phyloP scores from a whole-genome alignment of 2,797 vertebrate species.

The Macropodus opercularis region DNA sequence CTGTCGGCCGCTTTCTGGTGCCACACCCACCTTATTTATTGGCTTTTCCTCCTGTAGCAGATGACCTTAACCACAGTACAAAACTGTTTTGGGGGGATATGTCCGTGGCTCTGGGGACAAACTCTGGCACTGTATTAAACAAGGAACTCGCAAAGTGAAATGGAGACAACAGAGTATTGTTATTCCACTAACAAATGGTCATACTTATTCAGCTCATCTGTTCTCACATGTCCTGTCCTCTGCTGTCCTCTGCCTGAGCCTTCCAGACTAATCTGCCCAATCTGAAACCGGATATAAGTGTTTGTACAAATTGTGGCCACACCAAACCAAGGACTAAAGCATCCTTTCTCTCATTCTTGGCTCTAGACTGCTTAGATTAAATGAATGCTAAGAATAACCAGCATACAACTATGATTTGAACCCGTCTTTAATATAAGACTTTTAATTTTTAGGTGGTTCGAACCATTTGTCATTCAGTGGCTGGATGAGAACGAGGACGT shows the following conservation, averaged over 20 bases:
- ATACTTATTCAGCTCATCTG: conserved; percentile 26
- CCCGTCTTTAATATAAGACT: background rate
- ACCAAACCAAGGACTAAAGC: conserved; percentile 6
- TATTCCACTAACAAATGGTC: conserved; percentile 60
- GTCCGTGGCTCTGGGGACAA: conserved; percentile 57
- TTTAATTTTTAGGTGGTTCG: conserved; percentile 90
- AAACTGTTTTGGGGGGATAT: conserved; percentile 39
- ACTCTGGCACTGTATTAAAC: conserved; percentile 51
- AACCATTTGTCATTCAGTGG: conserved; percentile 99
- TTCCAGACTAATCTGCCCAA: conserved; percentile 40
- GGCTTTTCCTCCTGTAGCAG: conserved; percentile 29
- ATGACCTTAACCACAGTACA: conserved; percentile 52
- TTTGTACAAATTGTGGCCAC: conserved; percentile 12
- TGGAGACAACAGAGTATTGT: conserved; percentile 58
- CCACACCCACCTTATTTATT: conserved; percentile 60
- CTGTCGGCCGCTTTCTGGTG: conserved; percentile 28
- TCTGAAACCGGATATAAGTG: conserved; percentile 43
- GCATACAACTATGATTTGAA: background rate
- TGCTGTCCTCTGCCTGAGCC: conserved; percentile 46
- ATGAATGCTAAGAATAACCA: background rate
- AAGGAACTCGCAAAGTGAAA: conserved; percentile 56
- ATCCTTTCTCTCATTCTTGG: background rate
- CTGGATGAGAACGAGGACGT: conserved; percentile 98
- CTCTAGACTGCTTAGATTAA: background rate
- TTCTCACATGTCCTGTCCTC: conserved; percentile 40